A percentile compares a stretch with the other conserved stretches of the same genome.
These are phyloP conservation scores for Spongia lamella DNA, from an alignment of 37 sponge, comb jelly and placozoan genomes.

Conservation along the genomic window DNA sequence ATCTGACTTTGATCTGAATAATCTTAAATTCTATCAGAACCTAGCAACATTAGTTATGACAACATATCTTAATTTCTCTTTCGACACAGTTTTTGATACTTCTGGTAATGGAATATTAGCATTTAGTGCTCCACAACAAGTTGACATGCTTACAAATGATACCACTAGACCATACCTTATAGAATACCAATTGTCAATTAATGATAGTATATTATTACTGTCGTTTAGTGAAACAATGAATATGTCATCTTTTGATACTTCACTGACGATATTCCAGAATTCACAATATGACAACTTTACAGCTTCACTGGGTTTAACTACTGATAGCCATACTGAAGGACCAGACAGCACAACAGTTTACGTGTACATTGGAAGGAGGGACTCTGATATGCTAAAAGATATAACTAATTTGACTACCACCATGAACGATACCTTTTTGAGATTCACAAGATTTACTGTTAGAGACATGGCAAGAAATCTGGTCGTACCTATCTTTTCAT, in stretches of 20 bases:
- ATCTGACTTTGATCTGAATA: constrained; percentile 66
- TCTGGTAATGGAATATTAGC: constrained; percentile 51
- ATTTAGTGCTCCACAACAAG: constrained; percentile 27
- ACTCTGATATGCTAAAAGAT: constrained; percentile 81
- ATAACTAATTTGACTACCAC: constrained; percentile 52
- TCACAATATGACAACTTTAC: background rate
- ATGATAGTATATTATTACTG: constrained; percentile 64
- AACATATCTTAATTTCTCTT: constrained; percentile 55
- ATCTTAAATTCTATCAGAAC: constrained; percentile 55
- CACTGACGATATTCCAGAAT: constrained; percentile 48
- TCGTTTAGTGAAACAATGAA: constrained; percentile 79
- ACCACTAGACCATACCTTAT: constrained; percentile 63
- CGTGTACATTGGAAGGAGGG: constrained; percentile 44
- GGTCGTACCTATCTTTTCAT: constrained; percentile 21
- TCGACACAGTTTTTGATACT: constrained; percentile 68
- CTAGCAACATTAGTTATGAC: constrained; percentile 57
- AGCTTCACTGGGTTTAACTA: constrained; percentile 15
- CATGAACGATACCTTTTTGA: constrained; percentile 54
- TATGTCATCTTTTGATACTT: constrained; percentile 34
- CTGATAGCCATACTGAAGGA: constrained; percentile 29
- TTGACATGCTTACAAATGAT: constrained; percentile 48
- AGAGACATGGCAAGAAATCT: constrained; percentile 72
- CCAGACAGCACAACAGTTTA: constrained; percentile 47
- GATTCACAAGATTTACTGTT: constrained; percentile 37
- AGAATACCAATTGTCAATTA: constrained; percentile 71